A percentile compares a stretch with the other conserved stretches of the same genome.
Evolutionary conservation across 2,888 invertebrate genomes (phyloP).

Genomic region (Pachliopta kotzebuea): DNA sequence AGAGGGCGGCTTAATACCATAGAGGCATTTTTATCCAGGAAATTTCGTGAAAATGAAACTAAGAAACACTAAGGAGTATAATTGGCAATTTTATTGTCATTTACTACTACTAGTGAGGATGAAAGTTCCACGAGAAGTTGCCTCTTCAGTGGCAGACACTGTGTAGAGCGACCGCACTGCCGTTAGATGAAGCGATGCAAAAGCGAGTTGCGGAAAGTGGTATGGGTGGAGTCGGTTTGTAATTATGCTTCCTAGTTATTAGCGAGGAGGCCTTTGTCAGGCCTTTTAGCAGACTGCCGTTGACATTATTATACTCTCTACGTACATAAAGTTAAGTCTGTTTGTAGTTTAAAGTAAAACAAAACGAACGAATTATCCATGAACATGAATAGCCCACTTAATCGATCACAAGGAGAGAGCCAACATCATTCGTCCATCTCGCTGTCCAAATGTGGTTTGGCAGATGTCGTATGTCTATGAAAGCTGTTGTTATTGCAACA

Average conservation of each 20-base stretch:
- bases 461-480: no score
- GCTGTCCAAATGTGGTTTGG: no score
- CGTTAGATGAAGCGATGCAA: neutral
- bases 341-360: neutral
- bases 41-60: no score
- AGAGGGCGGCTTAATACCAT: no score
- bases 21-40: no score
- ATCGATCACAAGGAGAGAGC: no score
- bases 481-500: no score
- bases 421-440: no score
- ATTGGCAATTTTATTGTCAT: neutral
- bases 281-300: conserved; percentile 2
- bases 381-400: no score
- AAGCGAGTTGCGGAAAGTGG: neutral
- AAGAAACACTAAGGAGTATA: no score
- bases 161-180: neutral
- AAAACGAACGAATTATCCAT: no score
- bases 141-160: neutral
- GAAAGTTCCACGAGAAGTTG: neutral
- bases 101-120: neutral
- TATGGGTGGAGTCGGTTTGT: neutral
- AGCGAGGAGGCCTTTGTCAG: conserved; percentile 1
- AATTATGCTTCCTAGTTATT: conserved; percentile 1
- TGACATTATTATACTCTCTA: neutral
- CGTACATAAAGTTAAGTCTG: neutral